Base-by-base conservation (phyloP, 2,888 invertebrate species). In the Lepeophtheirus nordmannii region DNA sequence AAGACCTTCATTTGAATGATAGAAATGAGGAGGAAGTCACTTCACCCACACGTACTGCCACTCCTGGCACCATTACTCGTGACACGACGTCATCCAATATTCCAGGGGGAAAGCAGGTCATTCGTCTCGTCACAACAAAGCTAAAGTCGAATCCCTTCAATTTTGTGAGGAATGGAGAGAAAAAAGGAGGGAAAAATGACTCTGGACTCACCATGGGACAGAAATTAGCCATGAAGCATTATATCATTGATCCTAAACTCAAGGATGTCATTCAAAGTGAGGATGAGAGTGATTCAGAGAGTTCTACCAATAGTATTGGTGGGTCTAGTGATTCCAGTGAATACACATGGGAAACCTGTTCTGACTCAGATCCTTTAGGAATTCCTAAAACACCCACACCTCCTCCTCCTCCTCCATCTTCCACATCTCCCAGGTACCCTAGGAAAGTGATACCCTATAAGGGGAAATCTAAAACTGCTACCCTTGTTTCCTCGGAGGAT, bases 291-390 rank as follows among this genome's bases (percentile, higher is more conserved):
- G 53, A n/a, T 1, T 1, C 2, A 5, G 14, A 14, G 5, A 46
- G 53, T 46, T n/a, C 3, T 46, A n/a, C 5, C 8, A 46, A 1
- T 2, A 46, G 53, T 17, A 46, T 2, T 8, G 5, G 2, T 46
- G 39, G 37, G 1, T 30, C n/a, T 1, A 40, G 37, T 41, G 66
- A 66, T 39, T 56, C 56, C 14, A 41, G 57, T 23, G 53, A 46
- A 8, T 66, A 58, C 37, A 66, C 66, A 10, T 66, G 66, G 66
- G 66, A 66, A 30, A 60, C 66, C 17, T 66, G 60, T 37, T 66
- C 66, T 10, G 30, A 30, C 17, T 66, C 66, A n/a, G 66, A 66
- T 12, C 53, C 56, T 37, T 41, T 58, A 60, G 65, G 58, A 14
- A 17, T 46, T 46, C 53, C 53, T 5, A 46, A 46, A 17, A 46